Base-by-base conservation (phyloP, 2,888 invertebrate species). In the Escarpia spicata region DNA sequence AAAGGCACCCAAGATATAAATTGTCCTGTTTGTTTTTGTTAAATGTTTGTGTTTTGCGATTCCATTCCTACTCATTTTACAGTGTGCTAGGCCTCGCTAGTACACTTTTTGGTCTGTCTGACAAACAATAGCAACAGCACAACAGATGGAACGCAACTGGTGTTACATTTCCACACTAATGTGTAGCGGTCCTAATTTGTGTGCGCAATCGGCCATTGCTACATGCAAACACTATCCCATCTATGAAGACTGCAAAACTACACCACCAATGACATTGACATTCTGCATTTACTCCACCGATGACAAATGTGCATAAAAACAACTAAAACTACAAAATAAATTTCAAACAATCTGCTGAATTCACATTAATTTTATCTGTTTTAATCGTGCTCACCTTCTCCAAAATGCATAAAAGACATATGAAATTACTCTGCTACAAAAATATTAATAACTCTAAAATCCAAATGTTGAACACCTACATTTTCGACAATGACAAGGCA, bases 351-450 rank as follows among this genome's bases (percentile, higher is more conserved):
- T 75, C 19, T 15, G 75, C 75, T n/a, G 75, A 75, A 75, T 75
- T 75, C 75, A 75, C 75, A 75, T 75, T 26, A 75, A 75, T 75
- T 75, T 75, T 26, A 75, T 75, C 75, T 26, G 75, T 75, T 75
- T 75, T 75, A 6, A n/a, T 75, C n/a, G 75, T 75, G n/a, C 75
- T 75, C 75, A 75, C 75, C 75, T 12, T 52, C 52, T 26, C 75
- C 75, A 75, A 75, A 75, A 75, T 75, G 75, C 75, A 75, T 75
- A 75, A 75, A 75, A 75, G 75, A 75, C 75, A 75, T 75, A 75
- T 2, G 75, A 75, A 75, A 75, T 75, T 75, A 75, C 75, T 75
- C 75, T 75, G 75, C 75, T 75, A 75, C 75, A 75, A 75, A 75
- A 75, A 75, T 75, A 75, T 75, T 75, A n/a, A 75, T 26, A 26